Percentiles rank a stretch among this genome's conserved stretches.
Evolutionary conservation across 2,797 vertebrate genomes (phyloP).

Genomic region (Gambelia wislizenii): DNA sequence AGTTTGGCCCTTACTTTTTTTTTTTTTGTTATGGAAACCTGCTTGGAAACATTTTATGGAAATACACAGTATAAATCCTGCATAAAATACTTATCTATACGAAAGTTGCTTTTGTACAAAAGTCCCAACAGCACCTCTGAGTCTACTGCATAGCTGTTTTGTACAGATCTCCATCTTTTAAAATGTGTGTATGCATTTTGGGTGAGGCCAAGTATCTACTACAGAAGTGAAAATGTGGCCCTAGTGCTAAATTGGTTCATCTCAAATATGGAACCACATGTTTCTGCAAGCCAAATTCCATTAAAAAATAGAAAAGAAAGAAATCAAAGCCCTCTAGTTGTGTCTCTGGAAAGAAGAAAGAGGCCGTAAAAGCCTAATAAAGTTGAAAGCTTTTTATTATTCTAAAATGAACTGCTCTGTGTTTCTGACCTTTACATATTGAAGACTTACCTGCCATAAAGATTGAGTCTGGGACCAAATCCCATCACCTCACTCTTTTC

Average conservation of each 20-base stretch:
- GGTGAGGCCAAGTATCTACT: not conserved
- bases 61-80: not conserved
- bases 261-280: not conserved
- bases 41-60: not conserved
- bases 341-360: conserved; percentile 22
- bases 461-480: conserved; percentile 71
- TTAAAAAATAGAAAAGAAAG: not conserved
- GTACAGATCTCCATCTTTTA: too few species aligned
- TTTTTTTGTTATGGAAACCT: not conserved
- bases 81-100: not conserved
- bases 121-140: not conserved
- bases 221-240: not conserved
- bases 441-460: conserved; percentile 51
- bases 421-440: conserved; percentile 49
- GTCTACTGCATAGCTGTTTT: too few species aligned
- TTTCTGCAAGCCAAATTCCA: not conserved
- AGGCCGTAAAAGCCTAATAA: conserved; percentile 35
- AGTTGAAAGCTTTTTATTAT: conserved; percentile 45
- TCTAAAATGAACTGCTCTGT: conserved; percentile 51
- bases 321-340: rapidly evolving
- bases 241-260: not conserved
- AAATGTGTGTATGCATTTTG: not conserved
- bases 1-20: not conserved
- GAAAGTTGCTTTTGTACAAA: not conserved
- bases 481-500: conserved; percentile 57